Conservation (phyloP, 2,888 invertebrate species). For the Parnassius apollo region DNA sequence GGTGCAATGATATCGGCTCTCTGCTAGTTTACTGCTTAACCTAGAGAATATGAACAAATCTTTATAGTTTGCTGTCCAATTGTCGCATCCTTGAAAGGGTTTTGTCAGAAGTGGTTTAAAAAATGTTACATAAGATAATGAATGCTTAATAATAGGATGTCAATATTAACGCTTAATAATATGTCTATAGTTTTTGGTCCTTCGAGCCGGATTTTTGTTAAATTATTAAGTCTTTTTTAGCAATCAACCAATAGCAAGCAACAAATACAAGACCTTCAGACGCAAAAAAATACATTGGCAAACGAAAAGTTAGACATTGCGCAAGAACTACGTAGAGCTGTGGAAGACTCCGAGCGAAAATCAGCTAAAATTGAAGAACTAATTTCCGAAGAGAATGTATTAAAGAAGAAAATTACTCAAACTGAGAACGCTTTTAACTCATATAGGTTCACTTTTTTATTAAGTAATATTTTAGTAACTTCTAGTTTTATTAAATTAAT, state of each 20-base stretch:
- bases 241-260: conserved; percentile 29
- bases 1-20: too few species aligned
- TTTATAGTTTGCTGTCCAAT: too few species aligned
- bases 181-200: neutral
- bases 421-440: conserved; percentile 30
- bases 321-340: conserved; percentile 27
- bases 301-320: conserved; percentile 31
- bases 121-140: too few species aligned
- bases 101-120: too few species aligned
- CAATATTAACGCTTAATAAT: too few species aligned
- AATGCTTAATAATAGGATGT: too few species aligned
- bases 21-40: too few species aligned
- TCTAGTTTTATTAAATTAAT: too few species aligned
- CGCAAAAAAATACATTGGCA: conserved; percentile 30
- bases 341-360: conserved; percentile 29
- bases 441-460: conserved; percentile 26
- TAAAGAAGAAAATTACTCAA: conserved; percentile 32
- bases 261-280: conserved; percentile 33
- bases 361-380: conserved; percentile 32
- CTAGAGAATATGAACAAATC: too few species aligned
- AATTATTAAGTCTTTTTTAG: conserved; percentile 28
- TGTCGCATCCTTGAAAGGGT: too few species aligned
- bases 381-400: conserved; percentile 8
- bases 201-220: neutral
- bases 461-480: neutral